phyloP scores from a whole-genome alignment of 2,888 invertebrate genomes.

The Cantharis rufa region DNA sequence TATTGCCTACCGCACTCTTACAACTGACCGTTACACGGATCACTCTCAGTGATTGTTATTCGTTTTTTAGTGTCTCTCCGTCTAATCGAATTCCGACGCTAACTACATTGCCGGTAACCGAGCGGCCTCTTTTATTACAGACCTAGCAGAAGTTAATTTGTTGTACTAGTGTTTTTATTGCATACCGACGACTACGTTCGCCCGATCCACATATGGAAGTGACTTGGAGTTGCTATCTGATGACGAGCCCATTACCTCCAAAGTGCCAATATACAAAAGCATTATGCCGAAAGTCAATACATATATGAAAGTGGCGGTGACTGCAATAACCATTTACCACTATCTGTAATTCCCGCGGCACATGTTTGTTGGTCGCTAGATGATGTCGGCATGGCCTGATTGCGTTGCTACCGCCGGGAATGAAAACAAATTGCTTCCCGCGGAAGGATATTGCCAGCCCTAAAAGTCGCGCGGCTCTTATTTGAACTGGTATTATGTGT shows the following conservation, averaged over 20 bases:
- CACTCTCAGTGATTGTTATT: conserved; percentile 51
- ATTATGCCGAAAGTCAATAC: conserved; percentile 56
- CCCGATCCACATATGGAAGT: conserved; percentile 41
- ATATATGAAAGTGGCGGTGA: conserved; percentile 44
- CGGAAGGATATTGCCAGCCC: conserved; percentile 51
- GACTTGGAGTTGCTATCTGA: conserved; percentile 39
- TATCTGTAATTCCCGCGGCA: conserved; percentile 53
- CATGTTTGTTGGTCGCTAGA: conserved; percentile 49
- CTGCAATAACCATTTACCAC: conserved; percentile 54
- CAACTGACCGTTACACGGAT: conserved; percentile 40
- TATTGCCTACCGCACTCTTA: conserved; percentile 42
- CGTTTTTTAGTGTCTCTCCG: conserved; percentile 50
- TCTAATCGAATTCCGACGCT: conserved; percentile 52
- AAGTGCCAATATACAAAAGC: conserved; percentile 53
- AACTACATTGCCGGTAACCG: conserved; percentile 43
- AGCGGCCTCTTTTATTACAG: conserved; percentile 42
- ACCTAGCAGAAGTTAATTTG: conserved; percentile 49
- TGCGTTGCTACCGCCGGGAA: conserved; percentile 46
- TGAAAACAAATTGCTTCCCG: conserved; percentile 55
- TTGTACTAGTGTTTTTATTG: conserved; percentile 50
- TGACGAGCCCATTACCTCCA: conserved; percentile 48
- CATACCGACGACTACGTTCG: conserved; percentile 39
- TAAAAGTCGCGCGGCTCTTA: conserved; percentile 47
- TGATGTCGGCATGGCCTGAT: conserved; percentile 49
- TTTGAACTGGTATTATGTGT: conserved; percentile 45